phyloP scores from a whole-genome alignment of 2,113 vertebrate species.

The Gallinago undulata region DNA sequence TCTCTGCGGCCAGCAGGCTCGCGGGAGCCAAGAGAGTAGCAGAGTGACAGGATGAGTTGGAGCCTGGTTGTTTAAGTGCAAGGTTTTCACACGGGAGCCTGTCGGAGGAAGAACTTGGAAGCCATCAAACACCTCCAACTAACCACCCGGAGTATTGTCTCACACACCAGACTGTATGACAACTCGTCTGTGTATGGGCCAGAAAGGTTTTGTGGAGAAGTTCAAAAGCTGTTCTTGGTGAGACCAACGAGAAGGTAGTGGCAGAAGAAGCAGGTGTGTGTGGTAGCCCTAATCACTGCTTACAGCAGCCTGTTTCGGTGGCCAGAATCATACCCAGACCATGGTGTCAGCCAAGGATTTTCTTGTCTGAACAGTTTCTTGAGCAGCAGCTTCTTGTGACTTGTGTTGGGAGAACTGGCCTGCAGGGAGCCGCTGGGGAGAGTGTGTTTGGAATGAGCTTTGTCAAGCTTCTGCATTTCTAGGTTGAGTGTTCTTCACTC shows the following conservation, averaged over 20 bases:
- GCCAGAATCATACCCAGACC: not conserved
- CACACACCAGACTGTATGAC: not conserved
- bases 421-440: not conserved
- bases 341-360: not conserved
- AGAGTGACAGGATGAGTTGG: not conserved
- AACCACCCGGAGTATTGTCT: not conserved
- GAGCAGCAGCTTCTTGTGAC: not conserved
- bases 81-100: not conserved
- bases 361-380: not conserved
- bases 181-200: fast-evolving
- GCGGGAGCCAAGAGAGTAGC: not conserved
- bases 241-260: not conserved
- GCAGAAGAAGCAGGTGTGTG: not conserved
- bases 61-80: not conserved
- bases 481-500: not conserved
- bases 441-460: not conserved
- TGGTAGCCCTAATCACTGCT: not conserved
- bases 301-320: not conserved
- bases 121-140: not conserved
- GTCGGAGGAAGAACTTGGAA: not conserved
- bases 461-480: not conserved
- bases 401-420: not conserved
- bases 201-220: not conserved
- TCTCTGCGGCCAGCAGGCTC: not conserved
- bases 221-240: not conserved